A percentile compares a stretch with the other conserved stretches of the same genome.
phyloP scores from a whole-genome alignment of 2,113 vertebrate genomes.

The Menura novaehollandiae region DNA sequence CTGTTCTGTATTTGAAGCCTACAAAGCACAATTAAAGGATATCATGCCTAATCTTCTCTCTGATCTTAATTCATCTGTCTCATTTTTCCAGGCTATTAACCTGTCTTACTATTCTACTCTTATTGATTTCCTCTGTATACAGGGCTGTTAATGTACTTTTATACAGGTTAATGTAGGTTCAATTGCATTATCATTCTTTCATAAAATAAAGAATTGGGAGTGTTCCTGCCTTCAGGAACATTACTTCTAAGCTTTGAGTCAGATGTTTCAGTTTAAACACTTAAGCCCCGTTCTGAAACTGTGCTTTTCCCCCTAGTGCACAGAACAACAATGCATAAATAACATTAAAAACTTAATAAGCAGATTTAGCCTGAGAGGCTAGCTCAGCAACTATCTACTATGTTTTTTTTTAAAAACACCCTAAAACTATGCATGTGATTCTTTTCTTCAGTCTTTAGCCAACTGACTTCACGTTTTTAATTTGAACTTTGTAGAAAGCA shows the following conservation, averaged over 20 bases:
- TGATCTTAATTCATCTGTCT: not conserved
- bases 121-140: not conserved
- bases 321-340: not conserved
- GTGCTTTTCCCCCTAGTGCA: not conserved
- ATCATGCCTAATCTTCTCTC: not conserved
- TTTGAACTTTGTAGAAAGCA: not conserved
- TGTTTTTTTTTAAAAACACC: not conserved
- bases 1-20: not conserved
- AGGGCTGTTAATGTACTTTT: not conserved
- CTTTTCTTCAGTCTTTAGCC: not conserved
- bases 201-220: not conserved
- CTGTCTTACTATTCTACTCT: not conserved
- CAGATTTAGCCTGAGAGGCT: not conserved
- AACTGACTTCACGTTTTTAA: not conserved
- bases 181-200: not conserved
- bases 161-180: not conserved
- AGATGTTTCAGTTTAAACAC: not conserved
- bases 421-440: not conserved
- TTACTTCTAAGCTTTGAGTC: not conserved
- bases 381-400: not conserved
- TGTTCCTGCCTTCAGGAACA: not conserved
- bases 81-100: not conserved
- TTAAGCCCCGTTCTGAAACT: not conserved
- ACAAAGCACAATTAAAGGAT: not conserved
- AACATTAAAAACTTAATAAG: not conserved